Evolutionary conservation across 2,888 invertebrate species (phyloP), one percentile per base, ranked within the genome.

Genomic region (Hydrotaea cyrtoneurina): DNA sequence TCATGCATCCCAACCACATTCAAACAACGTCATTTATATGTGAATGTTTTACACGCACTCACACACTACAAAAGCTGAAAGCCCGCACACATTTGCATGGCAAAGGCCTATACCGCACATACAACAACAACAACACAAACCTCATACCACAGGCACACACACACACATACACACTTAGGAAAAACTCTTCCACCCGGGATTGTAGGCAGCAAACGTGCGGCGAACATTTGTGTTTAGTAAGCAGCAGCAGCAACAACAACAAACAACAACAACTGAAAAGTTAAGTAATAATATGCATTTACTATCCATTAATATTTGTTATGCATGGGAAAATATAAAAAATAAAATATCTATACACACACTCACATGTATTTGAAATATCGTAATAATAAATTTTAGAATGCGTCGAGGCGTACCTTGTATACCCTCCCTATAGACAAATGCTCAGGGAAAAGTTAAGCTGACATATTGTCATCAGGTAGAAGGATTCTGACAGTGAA

Each of bases 271-370:
- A 23, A 57, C 8, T 43, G 43, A 7, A 57, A 57, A 57, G 57
- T 57, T 57, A 23, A 57, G 57, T 57, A 57, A 57, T 57, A 57
- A 57, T 57, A 57, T 57, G 57, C 57, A 57, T 57, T 57, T 57
- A 57, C 57, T 57, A 57, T 57, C 23, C 57, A 57, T 57, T 57
- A 57, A 57, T 57, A 57, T 57, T 23, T 57, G 57, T 57, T 57
- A 23, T 57, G 57, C 57, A 57, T 57, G 23, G 57, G 10, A 21
- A 57, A 57, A 53, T 53, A 17, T 36, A 8, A 36, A 36, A 36
- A 36, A 36, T 5, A 36, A 36, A 36, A 36, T 8, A 5, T n/a
- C n/a, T 3, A 36, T 36, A 36, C 3, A 36, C 36, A 36, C 8
- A 8, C 36, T 36, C 3, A 36, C 8, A 36, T 36, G 3, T 36